Evolutionary conservation across 2,888 invertebrate species (phyloP).

Genomic region (Acutogordius australiensis): DNA sequence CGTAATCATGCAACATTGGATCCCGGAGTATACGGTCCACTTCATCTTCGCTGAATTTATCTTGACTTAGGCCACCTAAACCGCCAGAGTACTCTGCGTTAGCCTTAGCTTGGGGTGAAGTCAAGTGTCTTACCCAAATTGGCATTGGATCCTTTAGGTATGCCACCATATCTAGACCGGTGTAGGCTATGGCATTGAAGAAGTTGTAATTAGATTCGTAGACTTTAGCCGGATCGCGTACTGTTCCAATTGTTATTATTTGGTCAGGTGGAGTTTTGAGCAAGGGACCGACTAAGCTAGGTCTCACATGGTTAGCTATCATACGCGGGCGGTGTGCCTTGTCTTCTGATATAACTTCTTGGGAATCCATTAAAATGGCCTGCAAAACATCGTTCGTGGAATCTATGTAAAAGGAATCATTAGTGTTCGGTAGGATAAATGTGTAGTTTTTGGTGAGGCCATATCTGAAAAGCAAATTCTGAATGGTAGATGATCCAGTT

Average conservation of each 20-base stretch:
- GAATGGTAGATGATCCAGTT: slow-evolving; percentile 4
- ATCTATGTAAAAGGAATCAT: not conserved
- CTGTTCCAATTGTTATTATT: not conserved
- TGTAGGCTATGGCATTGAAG: not conserved
- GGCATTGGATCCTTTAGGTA: not conserved
- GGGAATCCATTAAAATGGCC: not conserved
- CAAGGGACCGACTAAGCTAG: no score
- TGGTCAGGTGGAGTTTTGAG: no score
- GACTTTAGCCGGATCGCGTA: not conserved
- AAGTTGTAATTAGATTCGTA: slow-evolving; percentile 8
- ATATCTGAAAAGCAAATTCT: not conserved
- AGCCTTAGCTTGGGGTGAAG: not conserved
- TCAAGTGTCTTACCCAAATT: not conserved
- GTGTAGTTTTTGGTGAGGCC: not conserved
- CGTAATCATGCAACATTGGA: not conserved
- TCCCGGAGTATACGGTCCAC: not conserved
- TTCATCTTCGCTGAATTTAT: no score
- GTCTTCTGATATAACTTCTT: not conserved
- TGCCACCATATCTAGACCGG: not conserved
- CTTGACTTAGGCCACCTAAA: no score
- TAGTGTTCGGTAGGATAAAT: not conserved
- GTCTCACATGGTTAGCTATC: not conserved
- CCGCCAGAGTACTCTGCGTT: not conserved
- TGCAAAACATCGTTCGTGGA: not conserved
- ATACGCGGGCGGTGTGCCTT: not conserved